A percentile compares a stretch with the other conserved stretches of the same genome.
Evolutionary conservation across 2,113 vertebrate species (phyloP).

Genomic region (Galbula dea): DNA sequence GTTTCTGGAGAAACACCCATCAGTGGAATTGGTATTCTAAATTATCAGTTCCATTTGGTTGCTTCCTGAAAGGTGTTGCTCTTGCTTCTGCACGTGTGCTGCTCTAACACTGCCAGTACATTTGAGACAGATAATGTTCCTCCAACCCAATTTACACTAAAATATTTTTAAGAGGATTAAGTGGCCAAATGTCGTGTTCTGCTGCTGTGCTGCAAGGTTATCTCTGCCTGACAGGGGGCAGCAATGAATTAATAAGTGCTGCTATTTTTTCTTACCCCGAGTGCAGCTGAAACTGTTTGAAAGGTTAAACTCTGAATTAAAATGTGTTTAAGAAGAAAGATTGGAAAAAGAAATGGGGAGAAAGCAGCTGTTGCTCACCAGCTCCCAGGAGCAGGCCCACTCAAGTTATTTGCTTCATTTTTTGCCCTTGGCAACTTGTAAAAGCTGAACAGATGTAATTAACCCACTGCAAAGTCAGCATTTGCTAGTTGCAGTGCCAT

Average conservation of each 20-base stretch:
- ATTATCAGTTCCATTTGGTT: not conserved
- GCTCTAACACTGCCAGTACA: fast-evolving
- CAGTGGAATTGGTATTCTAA: not conserved
- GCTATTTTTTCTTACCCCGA: not conserved
- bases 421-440: not conserved
- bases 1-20: slow-evolving; percentile 30
- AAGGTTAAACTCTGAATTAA: slow-evolving; percentile 6
- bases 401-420: not conserved
- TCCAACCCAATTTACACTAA: not conserved
- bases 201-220: slow-evolving; percentile 37
- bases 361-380: not conserved
- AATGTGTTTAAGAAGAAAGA: not conserved
- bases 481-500: not conserved
- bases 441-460: not conserved
- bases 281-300: not conserved
- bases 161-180: slow-evolving; percentile 14
- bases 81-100: not conserved
- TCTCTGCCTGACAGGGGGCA: slow-evolving; percentile 67
- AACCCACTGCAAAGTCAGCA: not conserved
- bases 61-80: not conserved
- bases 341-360: not conserved
- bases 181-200: slow-evolving; percentile 3
- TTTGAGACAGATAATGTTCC: not conserved
- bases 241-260: slow-evolving; percentile 61
- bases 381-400: not conserved